Conservation (phyloP, 2,797 vertebrate genomes). For the Podarcis lilfordi region DNA sequence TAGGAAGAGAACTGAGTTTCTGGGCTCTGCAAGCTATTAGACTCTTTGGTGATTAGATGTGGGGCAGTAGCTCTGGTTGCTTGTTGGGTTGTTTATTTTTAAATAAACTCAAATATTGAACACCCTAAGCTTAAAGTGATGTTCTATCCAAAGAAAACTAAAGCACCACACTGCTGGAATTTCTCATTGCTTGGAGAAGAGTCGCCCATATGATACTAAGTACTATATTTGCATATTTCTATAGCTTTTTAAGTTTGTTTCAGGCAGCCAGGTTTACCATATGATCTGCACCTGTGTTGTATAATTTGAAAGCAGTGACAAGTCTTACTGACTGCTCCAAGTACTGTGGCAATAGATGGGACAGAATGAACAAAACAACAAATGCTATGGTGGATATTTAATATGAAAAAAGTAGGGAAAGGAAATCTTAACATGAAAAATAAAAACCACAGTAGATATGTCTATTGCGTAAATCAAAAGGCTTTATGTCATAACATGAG, state of each 20-base stretch:
- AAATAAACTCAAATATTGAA: no score
- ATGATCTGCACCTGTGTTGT: conserved; percentile 43
- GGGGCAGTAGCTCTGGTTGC: not conserved
- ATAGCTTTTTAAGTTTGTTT: conserved; percentile 22
- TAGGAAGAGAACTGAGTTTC: not conserved
- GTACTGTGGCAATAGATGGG: conserved; percentile 33
- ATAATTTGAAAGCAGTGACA: conserved; percentile 32
- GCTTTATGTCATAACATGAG: conserved; percentile 78
- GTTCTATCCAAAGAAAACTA: not conserved
- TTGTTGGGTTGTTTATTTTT: not conserved
- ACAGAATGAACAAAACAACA: conserved; percentile 40
- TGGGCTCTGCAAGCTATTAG: not conserved
- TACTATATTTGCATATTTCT: not conserved
- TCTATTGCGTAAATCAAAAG: conserved; percentile 78
- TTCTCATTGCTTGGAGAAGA: not conserved
- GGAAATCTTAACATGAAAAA: conserved; percentile 53
- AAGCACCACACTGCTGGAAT: not conserved
- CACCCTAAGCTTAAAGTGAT: not conserved
- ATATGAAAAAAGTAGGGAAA: conserved; percentile 55
- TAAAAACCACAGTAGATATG: conserved; percentile 62
- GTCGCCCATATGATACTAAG: conserved; percentile 18
- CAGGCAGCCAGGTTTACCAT: conserved; percentile 43
- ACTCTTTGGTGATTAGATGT: not conserved
- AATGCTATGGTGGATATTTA: conserved; percentile 53
- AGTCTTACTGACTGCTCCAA: conserved; percentile 38